Base-by-base conservation (phyloP, 2,797 vertebrate genomes). In the Trichosurus vulpecula region DNA sequence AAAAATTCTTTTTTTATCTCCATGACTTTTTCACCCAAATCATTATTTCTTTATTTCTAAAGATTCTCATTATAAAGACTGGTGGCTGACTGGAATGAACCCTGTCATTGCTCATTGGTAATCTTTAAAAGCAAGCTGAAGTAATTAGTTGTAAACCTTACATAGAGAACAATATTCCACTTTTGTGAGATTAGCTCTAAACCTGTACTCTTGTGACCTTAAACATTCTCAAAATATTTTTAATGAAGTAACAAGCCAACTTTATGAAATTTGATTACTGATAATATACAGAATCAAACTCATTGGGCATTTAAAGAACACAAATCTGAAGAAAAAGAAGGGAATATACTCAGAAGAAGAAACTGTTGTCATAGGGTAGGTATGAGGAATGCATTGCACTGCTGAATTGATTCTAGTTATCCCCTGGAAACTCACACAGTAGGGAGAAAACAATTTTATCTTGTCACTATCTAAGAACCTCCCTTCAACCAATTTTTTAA, bases 281-380 rank as follows among this genome's bases (percentile, higher is more conserved):
- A 90, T 31, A 94, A 91, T 51, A 57, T 95, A 2, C 54, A 92
- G 95, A 96, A 92, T 92, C 55, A 57, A 95, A 97, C 91, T 92
- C 47, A 66, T 94, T 89, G 61, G 57, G 74, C 57, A 30, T 27
- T 66, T 4, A 31, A 93, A 81, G 97, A 97, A 96, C 10, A 96
- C 55, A 95, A 96, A 96, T 92, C 54, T 92, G 92, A 90, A 87
- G 81, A 53, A 95, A 95, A 92, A 92, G 61, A 95, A 91, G 91
- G 95, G 35, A 93, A 93, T 91, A 91, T 94, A 11, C 95, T 95
- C 95, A 92, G 66, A 93, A 92, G 90, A 95, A 97, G 55, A 96
- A 93, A 91, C 56, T 27, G 12, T 90, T 93, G 74, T 51, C 89
- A 92, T 89, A 35, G 30, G 25, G 90, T 41, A 92, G 89, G 91